Evolutionary conservation across 1,140 invertebrate species (phyloP), one percentile per base, ranked within the genome.

Genomic region (Caenorhabditis tropicalis): DNA sequence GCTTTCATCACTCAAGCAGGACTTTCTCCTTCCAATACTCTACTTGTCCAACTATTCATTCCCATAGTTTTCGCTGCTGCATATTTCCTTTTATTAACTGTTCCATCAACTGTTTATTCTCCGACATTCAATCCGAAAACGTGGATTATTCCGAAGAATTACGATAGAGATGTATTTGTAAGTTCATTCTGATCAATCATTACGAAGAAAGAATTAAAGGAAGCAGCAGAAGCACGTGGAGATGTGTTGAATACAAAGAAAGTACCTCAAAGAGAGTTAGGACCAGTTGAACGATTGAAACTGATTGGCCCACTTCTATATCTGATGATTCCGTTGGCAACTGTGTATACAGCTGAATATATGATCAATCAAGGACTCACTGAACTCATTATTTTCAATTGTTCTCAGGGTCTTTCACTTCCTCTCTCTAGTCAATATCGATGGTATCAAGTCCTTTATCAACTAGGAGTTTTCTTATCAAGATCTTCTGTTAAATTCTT

Each of bases 311-410:
- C 92, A 0, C 89, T 96, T n/a, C 84, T 95, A 5, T 94, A 93
- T 85, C 96, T 94, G 88, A 96, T 96, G 94, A 90, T 96, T 83
- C 95, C 95, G 0, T 91, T 96, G 2, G 93, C 93, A 0, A 88
- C 95, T 29, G 95, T 96, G 1, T 96, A 96, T 89, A 93, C 95
- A 86, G 95, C 95, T 86, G 95, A 96, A 89, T 96, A 96, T 92
- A 95, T 96, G 87, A 96, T 96, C 86, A 96, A 96, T 92, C 95
- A 96, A 92, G 95, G 95, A 87, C 91, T 96, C 92, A 94, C 94
- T 89, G 95, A 96, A 89, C 89, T 96, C 58, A 92, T 96, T 9
- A 93, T 95, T 89, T 95, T 94, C 87, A 79, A 89, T 65, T 90
- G 89, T 84, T 39, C 86, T 6, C 92, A 94, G 83, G 92, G 93